Evolutionary conservation across 2,888 invertebrate species (phyloP).

Genomic region (Trachelus iudaicus): DNA sequence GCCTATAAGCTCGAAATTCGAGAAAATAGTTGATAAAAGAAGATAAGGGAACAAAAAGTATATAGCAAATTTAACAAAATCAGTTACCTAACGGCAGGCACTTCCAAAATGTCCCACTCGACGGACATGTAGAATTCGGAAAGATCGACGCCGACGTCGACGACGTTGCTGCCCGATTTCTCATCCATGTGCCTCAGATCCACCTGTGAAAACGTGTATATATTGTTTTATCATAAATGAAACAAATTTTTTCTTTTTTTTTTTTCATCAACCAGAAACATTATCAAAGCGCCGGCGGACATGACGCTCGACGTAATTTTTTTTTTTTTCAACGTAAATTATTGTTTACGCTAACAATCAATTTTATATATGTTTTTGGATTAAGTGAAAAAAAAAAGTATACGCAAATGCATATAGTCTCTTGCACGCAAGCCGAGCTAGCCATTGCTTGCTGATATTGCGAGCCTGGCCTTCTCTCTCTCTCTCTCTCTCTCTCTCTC

Average conservation of each 20-base stretch:
- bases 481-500: neutral
- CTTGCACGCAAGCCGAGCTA: neutral
- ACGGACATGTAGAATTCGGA: slow-evolving; percentile 98
- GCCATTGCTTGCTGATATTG: neutral
- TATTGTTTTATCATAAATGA: neutral
- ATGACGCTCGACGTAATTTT: neutral
- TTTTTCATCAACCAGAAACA: neutral
- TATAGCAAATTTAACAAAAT: neutral
- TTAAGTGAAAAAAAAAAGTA: neutral
- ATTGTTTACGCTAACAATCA: neutral
- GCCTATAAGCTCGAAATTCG: neutral
- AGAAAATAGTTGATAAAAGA: neutral
- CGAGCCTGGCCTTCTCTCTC: neutral
- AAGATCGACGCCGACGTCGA: slow-evolving; percentile 94
- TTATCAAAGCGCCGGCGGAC: neutral
- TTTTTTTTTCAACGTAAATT: neutral
- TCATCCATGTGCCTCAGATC: slow-evolving; percentile 94
- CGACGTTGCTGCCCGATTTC: slow-evolving; percentile 87
- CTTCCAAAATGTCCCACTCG: slow-evolving; percentile 98
- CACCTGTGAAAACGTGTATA: slow-evolving; percentile 72
- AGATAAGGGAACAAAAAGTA: neutral
- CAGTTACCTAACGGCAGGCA: slow-evolving; percentile 88
- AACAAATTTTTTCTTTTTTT: neutral
- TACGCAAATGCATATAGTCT: neutral
- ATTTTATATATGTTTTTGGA: neutral